Conservation (phyloP, 2,888 invertebrate species). For the Nysson spinosus region DNA sequence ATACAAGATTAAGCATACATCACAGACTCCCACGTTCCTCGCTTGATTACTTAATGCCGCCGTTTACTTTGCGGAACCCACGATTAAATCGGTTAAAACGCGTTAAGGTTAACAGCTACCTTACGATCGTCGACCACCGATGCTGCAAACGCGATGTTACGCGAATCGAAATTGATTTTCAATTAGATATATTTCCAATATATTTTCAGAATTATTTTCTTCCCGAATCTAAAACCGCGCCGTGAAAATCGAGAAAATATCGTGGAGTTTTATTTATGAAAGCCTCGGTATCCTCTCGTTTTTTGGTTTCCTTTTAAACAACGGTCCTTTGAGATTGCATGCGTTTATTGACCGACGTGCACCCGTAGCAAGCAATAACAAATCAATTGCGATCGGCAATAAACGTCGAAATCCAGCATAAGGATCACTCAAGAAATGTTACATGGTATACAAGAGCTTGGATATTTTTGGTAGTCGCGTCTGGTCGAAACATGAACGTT, state of each 20-base stretch:
- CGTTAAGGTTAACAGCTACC: background rate
- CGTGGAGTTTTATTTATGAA: no score
- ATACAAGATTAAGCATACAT: constrained; percentile 31
- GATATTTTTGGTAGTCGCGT: constrained; percentile 57
- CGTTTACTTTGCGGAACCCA: background rate
- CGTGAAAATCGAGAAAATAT: no score
- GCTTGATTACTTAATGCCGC: constrained; percentile 1
- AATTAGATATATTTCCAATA: no score
- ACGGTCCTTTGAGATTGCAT: no score
- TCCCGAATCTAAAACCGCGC: no score
- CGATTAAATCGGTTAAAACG: background rate
- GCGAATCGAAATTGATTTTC: no score
- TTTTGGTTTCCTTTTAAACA: background rate
- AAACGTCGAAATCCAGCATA: constrained; percentile 13
- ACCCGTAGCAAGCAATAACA: background rate
- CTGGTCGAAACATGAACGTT: constrained; percentile 36
- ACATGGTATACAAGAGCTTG: constrained; percentile 39
- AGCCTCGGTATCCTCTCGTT: no score
- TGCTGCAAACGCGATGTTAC: no score
- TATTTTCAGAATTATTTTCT: no score
- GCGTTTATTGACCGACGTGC: background rate
- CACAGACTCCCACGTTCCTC: constrained; percentile 26
- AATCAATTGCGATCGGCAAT: constrained; percentile 6
- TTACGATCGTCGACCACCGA: no score
- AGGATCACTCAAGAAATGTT: constrained; percentile 17